Evolutionary conservation across 2,888 invertebrate species (phyloP).

Genomic region (Sphinx pinastri): DNA sequence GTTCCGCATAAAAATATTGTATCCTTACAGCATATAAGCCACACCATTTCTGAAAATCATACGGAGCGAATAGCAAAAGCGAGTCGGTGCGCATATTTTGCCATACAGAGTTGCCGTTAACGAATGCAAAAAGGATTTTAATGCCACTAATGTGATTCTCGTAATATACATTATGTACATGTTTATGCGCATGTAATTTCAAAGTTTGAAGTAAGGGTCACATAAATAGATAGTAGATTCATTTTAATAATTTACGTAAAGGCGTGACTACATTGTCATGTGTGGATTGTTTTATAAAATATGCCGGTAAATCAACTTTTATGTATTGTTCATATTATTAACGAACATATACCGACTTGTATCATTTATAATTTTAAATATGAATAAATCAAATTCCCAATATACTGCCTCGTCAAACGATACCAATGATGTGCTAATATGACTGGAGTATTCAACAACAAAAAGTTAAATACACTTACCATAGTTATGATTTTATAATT

Average conservation of each 20-base stretch:
- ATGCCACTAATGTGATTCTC: constrained; percentile 77
- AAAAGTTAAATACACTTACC: neutral
- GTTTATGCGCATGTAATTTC: constrained; percentile 48
- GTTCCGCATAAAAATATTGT: constrained; percentile 81
- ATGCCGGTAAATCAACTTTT: neutral
- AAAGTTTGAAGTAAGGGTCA: constrained; percentile 35
- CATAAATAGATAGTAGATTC: neutral
- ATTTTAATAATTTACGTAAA: constrained; percentile 25
- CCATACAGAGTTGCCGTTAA: constrained; percentile 74
- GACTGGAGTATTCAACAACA: neutral
- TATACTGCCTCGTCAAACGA: neutral
- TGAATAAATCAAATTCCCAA: neutral
- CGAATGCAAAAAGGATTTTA: constrained; percentile 81
- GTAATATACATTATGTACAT: constrained; percentile 70
- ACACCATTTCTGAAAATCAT: constrained; percentile 83
- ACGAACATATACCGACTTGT: neutral
- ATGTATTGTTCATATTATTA: neutral
- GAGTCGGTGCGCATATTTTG: constrained; percentile 77
- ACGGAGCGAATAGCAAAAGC: constrained; percentile 75
- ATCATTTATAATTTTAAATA: neutral
- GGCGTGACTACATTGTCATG: neutral
- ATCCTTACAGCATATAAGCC: constrained; percentile 76
- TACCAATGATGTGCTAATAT: neutral
- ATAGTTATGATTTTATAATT: constrained; percentile 54
- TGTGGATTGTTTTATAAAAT: neutral